Evolutionary conservation across 2,797 vertebrate genomes (phyloP).

Genomic region (Tragelaphus eurycerus): DNA sequence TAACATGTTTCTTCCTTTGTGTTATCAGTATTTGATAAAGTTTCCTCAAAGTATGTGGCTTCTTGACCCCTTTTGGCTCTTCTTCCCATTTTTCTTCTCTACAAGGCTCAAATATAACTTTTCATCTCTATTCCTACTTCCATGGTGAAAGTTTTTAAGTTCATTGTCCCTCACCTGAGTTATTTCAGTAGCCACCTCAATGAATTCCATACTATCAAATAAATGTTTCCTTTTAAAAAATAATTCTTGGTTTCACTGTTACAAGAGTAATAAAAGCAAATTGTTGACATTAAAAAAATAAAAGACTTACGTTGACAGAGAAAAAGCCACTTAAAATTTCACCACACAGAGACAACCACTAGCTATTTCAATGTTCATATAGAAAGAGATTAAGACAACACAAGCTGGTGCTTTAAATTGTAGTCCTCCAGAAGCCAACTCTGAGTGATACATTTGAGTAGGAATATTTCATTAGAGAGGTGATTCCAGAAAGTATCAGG

Average conservation of each 20-base stretch:
- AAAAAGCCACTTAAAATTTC: not conserved
- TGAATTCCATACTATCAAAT: not conserved
- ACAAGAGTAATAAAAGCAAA: not conserved
- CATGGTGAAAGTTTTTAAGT: not conserved
- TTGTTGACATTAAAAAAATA: not conserved
- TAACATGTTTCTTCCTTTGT: not conserved
- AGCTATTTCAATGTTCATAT: not conserved
- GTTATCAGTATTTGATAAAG: not conserved
- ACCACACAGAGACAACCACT: not conserved
- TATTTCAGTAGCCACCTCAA: not conserved
- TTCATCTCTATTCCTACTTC: not conserved
- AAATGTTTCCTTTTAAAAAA: not conserved
- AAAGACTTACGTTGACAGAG: not conserved
- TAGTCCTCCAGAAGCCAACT: not conserved
- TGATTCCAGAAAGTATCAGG: not conserved
- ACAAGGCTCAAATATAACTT: not conserved
- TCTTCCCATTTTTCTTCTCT: not conserved
- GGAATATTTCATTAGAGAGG: not conserved
- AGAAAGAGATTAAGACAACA: not conserved
- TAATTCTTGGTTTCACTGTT: not conserved
- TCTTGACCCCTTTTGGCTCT: not conserved
- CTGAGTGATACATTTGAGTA: not conserved
- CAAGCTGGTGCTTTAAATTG: not conserved
- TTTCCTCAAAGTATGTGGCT: not conserved
- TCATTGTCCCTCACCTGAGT: not conserved